Conservation (phyloP, 2,888 invertebrate species). For the Ceramica pisi region DNA sequence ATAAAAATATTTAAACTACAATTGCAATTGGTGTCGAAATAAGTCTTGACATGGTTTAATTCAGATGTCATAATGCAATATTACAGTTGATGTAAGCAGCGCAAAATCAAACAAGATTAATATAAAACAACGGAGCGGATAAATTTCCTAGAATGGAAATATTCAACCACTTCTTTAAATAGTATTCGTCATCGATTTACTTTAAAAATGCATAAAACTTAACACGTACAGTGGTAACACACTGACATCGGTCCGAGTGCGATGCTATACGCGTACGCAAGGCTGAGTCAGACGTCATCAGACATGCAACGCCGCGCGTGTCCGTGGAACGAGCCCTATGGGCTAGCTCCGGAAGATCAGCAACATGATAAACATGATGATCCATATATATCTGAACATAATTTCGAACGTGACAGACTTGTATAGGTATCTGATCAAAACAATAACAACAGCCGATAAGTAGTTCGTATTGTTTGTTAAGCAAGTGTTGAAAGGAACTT, state of each 20-base stretch:
- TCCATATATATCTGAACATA: conserved; percentile 51
- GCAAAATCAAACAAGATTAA: conserved; percentile 21
- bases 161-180: background rate
- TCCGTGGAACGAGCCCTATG: conserved; percentile 46
- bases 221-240: conserved; percentile 51
- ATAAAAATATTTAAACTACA: conserved; percentile 9
- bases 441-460: conserved; percentile 41
- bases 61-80: conserved; percentile 16
- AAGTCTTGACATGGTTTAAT: conserved; percentile 21
- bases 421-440: conserved; percentile 37
- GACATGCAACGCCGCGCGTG: conserved; percentile 69
- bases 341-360: conserved; percentile 66
- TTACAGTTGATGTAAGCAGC: conserved; percentile 16
- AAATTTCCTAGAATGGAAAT: background rate
- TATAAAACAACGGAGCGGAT: conserved; percentile 1
- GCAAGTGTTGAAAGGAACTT: conserved; percentile 3
- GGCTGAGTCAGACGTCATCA: conserved; percentile 71
- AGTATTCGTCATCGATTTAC: conserved; percentile 17
- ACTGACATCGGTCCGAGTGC: conserved; percentile 35
- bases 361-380: conserved; percentile 54
- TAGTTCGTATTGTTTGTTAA: conserved; percentile 18
- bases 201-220: conserved; percentile 44
- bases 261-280: conserved; percentile 67
- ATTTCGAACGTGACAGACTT: conserved; percentile 42
- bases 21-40: conserved; percentile 17